A percentile compares a stretch with the other conserved stretches of the same genome.
Conservation (phyloP, 2,888 invertebrate genomes). For the Tigriopus californicus region DNA sequence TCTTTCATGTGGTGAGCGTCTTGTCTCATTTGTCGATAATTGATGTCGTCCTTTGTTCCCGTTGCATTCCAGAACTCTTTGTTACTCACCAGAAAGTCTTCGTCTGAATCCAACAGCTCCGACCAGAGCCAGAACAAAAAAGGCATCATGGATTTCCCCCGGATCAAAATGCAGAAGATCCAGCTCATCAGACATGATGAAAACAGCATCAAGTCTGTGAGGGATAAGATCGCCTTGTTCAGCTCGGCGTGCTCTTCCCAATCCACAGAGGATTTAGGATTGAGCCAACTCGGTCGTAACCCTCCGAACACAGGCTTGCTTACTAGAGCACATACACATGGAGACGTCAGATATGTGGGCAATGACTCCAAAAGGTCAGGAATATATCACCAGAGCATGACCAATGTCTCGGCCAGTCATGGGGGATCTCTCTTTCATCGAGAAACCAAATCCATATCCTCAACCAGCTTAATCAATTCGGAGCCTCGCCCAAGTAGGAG, state of each 20-base stretch:
- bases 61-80: slow-evolving; percentile 8
- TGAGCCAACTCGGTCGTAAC: neutral
- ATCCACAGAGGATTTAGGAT: slow-evolving; percentile 21
- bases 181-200: slow-evolving; percentile 37
- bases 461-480: neutral
- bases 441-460: slow-evolving; percentile 6
- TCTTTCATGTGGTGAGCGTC: neutral
- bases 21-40: neutral
- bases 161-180: neutral
- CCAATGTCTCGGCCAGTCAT: neutral
- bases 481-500: neutral
- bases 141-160: slow-evolving; percentile 5
- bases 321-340: slow-evolving; percentile 18
- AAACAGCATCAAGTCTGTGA: slow-evolving; percentile 57
- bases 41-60: neutral
- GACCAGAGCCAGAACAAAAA: neutral
- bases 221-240: slow-evolving; percentile 72
- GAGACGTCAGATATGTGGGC: slow-evolving; percentile 17
- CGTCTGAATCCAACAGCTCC: slow-evolving; percentile 6
- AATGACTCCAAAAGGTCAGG: slow-evolving; percentile 5
- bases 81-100: slow-evolving; percentile 16
- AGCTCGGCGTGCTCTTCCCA: slow-evolving; percentile 28
- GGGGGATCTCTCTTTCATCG: slow-evolving; percentile 9
- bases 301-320: slow-evolving; percentile 1
- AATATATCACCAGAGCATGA: slow-evolving; percentile 19